Conservation (phyloP, 1,140 invertebrate species). For the Cotesia vestalis region DNA sequence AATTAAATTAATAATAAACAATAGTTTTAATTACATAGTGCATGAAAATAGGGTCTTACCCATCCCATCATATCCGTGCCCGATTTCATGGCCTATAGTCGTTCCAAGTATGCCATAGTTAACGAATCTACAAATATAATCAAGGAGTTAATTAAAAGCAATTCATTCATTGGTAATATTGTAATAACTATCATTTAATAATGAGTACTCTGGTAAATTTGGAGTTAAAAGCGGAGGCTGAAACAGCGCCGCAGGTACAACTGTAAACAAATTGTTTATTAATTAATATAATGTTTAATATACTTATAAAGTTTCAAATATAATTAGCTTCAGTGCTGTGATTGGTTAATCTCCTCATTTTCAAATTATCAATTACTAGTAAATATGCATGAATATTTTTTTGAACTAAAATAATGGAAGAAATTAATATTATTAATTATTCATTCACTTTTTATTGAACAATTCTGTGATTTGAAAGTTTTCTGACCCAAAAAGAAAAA, state of each 20-base stretch:
- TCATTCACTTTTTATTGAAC: too few relatives aligned
- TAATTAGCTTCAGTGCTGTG: too few relatives aligned
- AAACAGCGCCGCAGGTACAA: constrained; percentile 74
- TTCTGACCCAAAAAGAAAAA: too few relatives aligned
- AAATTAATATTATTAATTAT: too few relatives aligned
- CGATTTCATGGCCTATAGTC: constrained; percentile 71
- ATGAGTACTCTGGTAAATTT: constrained; percentile 39
- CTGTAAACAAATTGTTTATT: constrained; percentile 61
- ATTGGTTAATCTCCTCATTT: too few relatives aligned
- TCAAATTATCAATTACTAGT: too few relatives aligned
- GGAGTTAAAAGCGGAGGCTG: constrained; percentile 71
- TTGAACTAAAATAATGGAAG: too few relatives aligned
- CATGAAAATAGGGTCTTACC: constrained; percentile 60
- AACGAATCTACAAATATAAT: constrained; percentile 67
- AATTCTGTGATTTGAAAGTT: too few relatives aligned
- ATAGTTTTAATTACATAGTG: neutral
- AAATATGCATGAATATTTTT: too few relatives aligned
- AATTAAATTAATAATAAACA: too few relatives aligned
- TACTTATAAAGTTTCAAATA: too few relatives aligned
- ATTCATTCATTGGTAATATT: neutral
- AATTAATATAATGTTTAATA: neutral
- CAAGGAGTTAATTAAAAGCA: neutral
- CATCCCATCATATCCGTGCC: constrained; percentile 68
- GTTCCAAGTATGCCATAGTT: constrained; percentile 71
- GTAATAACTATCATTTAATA: neutral